Evolutionary conservation across 2,797 vertebrate species (phyloP).

Genomic region (Echeneis naucrates): DNA sequence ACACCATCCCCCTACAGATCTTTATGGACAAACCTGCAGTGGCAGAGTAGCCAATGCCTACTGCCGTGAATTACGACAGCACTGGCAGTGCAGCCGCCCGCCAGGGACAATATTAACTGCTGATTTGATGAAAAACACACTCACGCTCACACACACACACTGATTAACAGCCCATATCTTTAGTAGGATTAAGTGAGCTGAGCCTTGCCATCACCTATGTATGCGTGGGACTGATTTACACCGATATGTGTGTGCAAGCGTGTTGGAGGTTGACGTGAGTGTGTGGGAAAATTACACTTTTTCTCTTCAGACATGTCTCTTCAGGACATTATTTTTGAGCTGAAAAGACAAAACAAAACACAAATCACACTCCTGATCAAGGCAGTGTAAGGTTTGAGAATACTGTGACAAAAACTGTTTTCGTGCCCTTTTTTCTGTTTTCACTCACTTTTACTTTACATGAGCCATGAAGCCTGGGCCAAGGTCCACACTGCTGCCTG

Average conservation of each 20-base stretch:
- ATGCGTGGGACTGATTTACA: constrained; percentile 61
- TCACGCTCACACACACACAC: not conserved
- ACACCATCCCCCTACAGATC: constrained; percentile 20
- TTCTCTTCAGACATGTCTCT: not conserved
- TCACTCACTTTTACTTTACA: not conserved
- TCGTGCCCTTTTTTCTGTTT: not conserved
- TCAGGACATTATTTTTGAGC: constrained; percentile 3
- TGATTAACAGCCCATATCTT: constrained; percentile 65
- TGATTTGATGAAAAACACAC: constrained; percentile 72
- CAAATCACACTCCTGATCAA: not conserved
- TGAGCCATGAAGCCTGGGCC: not conserved
- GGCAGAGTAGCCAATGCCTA: constrained; percentile 42
- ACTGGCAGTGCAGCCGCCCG: constrained; percentile 55
- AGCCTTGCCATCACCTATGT: constrained; percentile 57
- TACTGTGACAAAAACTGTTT: not conserved
- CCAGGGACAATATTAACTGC: constrained; percentile 67
- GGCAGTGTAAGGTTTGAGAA: not conserved
- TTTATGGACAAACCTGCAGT: constrained; percentile 44
- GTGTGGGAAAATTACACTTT: constrained; percentile 13
- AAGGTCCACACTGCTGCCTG: not conserved
- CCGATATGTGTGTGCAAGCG: constrained; percentile 2
- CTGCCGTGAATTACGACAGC: constrained; percentile 64
- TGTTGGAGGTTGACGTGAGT: constrained; percentile 7
- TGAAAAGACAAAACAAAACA: not conserved
- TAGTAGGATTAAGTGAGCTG: constrained; percentile 61